A percentile compares a stretch with the other conserved stretches of the same genome.
These are phyloP conservation scores for Tryphoninae sp. DNA, from an alignment of 2,888 invertebrate species.

Conservation along the genomic window DNA sequence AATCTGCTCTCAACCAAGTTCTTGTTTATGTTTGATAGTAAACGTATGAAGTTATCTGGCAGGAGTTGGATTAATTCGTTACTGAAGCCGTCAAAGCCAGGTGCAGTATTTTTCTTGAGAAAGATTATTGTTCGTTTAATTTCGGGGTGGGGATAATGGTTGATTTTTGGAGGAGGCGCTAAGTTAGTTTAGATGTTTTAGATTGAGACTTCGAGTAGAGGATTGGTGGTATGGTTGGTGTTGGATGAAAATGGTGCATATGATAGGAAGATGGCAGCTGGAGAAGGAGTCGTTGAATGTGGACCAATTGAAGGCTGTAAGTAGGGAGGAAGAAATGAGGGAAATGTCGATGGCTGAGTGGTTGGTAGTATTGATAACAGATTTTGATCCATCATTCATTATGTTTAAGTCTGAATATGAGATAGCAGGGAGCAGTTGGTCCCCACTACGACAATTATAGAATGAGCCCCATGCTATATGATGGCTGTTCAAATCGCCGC, in stretches of 20 bases:
- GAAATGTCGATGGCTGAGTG: constrained; percentile 43
- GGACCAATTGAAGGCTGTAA: constrained; percentile 29
- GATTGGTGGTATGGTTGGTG: background rate
- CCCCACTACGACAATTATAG: background rate
- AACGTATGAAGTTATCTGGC: too few relatives aligned
- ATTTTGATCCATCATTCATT: constrained; percentile 48
- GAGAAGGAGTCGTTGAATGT: constrained; percentile 28
- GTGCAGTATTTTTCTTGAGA: too few relatives aligned
- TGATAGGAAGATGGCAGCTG: constrained; percentile 45
- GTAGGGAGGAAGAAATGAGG: constrained; percentile 33
- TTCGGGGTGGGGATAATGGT: background rate
- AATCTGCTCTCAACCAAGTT: too few relatives aligned
- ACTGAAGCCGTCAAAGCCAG: too few relatives aligned
- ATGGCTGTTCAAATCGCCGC: constrained; percentile 55
- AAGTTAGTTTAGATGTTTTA: background rate
- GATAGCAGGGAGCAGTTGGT: background rate
- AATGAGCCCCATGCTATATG: constrained; percentile 48
- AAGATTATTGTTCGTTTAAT: background rate
- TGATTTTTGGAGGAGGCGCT: too few relatives aligned
- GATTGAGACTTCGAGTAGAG: background rate
- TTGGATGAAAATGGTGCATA: background rate
- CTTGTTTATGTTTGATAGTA: too few relatives aligned
- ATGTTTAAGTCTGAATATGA: constrained; percentile 24
- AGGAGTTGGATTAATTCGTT: too few relatives aligned
- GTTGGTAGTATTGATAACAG: constrained; percentile 16